These are phyloP conservation scores for Cheilosia grossa DNA, from an alignment of 2,888 invertebrate species.

Conservation along the genomic window DNA sequence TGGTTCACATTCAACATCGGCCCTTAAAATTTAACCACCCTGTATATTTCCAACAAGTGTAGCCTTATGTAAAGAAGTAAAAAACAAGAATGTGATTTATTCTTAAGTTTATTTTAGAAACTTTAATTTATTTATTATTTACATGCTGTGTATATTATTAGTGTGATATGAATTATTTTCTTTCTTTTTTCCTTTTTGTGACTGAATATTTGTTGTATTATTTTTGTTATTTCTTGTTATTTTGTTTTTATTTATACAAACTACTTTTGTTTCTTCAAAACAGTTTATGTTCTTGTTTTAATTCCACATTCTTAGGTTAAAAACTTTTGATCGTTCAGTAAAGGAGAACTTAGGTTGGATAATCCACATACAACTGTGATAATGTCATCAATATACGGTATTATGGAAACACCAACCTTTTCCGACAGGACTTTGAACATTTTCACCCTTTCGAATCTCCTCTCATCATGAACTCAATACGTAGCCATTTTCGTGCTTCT, in stretches of 20 bases:
- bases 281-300: not conserved
- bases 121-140: not conserved
- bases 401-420: not conserved
- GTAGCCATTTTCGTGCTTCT: not conserved
- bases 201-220: too few relatives aligned
- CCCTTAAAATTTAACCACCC: accelerated
- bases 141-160: not conserved
- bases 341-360: not conserved
- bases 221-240: too few relatives aligned
- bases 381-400: constrained; percentile 25
- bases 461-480: constrained; percentile 3
- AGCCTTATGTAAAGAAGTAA: not conserved
- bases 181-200: too few relatives aligned
- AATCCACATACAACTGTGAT: not conserved
- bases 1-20: too few relatives aligned
- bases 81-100: not conserved
- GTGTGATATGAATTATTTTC: not conserved
- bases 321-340: not conserved
- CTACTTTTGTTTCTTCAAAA: not conserved
- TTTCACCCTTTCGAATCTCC: constrained; percentile 13
- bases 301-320: too few relatives aligned
- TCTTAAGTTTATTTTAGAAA: not conserved
- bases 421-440: not conserved
- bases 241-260: not conserved
- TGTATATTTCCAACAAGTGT: not conserved